Percentiles rank a stretch among this genome's conserved stretches.
phyloP scores from a whole-genome alignment of 2,888 invertebrate species.

The Hecatera dysodea region DNA sequence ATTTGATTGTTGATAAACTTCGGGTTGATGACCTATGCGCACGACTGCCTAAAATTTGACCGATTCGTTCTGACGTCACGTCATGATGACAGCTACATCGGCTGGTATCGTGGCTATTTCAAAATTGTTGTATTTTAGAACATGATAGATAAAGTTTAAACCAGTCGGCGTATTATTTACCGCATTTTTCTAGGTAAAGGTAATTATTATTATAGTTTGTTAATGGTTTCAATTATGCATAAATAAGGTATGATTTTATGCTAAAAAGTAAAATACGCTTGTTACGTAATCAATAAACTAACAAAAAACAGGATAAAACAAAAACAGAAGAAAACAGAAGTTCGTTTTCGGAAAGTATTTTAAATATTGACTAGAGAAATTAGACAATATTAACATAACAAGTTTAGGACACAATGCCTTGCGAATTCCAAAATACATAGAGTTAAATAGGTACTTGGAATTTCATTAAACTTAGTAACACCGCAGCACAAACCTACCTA shows the following conservation, averaged over 20 bases:
- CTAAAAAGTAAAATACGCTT: background rate
- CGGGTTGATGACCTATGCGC: constrained; percentile 86
- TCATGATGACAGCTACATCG: constrained; percentile 52
- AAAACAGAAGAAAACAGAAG: background rate
- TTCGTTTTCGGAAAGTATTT: constrained; percentile 12
- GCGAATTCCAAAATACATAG: constrained; percentile 65
- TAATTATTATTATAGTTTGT: background rate
- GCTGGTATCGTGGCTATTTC: constrained; percentile 27
- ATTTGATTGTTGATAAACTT: constrained; percentile 86
- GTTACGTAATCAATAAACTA: background rate
- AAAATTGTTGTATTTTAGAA: constrained; percentile 22
- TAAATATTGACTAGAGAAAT: constrained; percentile 43
- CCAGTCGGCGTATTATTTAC: background rate
- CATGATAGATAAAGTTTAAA: background rate
- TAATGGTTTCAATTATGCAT: background rate
- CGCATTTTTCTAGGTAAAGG: background rate
- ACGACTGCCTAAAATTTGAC: constrained; percentile 84
- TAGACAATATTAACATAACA: constrained; percentile 58
- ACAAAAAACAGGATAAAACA: too few relatives aligned
- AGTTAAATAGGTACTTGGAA: constrained; percentile 70
- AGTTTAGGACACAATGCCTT: too few relatives aligned
- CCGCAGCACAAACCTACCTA: constrained; percentile 71
- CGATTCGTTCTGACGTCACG: constrained; percentile 76
- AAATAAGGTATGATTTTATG: background rate
- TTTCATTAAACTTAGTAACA: constrained; percentile 74